Percentiles rank a stretch among this genome's conserved stretches.
Conservation (phyloP, 2,113 vertebrate species). For the Melanotaenia duboulayi region DNA sequence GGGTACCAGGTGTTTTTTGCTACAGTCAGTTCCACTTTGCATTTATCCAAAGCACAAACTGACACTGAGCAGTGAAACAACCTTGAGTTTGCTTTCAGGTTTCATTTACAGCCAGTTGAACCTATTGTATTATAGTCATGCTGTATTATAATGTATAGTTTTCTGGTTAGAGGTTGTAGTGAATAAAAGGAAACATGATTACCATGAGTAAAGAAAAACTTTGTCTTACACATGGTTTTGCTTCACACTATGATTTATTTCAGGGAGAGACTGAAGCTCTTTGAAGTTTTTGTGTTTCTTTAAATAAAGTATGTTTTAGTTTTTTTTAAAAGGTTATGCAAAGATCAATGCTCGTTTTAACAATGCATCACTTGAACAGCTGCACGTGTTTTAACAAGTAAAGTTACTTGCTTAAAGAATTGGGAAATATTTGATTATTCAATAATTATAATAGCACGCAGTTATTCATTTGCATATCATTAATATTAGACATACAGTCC, state of each 20-base stretch:
- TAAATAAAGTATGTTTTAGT: not conserved
- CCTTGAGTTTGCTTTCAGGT: constrained; percentile 24
- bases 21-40: constrained; percentile 59
- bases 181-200: constrained; percentile 5
- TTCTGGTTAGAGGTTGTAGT: not conserved
- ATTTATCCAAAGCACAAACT: constrained; percentile 71
- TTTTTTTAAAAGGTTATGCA: constrained; percentile 5
- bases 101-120: constrained; percentile 30
- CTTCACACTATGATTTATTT: constrained; percentile 13
- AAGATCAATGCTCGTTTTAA: not conserved
- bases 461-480: not conserved
- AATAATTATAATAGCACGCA: not conserved
- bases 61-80: constrained; percentile 32
- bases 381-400: constrained; percentile 1
- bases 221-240: constrained; percentile 3
- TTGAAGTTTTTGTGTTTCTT: too few relatives aligned
- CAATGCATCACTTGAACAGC: not conserved
- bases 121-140: constrained; percentile 3
- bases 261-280: not conserved
- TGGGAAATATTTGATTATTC: not conserved
- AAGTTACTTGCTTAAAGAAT: not conserved
- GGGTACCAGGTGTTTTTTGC: constrained; percentile 59
- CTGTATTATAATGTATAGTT: constrained; percentile 9
- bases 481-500: too few relatives aligned
- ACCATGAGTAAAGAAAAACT: not conserved